Evolutionary conservation across 2,888 invertebrate genomes (phyloP), one percentile per base, ranked within the genome.

Genomic region (Acheta domesticus): DNA sequence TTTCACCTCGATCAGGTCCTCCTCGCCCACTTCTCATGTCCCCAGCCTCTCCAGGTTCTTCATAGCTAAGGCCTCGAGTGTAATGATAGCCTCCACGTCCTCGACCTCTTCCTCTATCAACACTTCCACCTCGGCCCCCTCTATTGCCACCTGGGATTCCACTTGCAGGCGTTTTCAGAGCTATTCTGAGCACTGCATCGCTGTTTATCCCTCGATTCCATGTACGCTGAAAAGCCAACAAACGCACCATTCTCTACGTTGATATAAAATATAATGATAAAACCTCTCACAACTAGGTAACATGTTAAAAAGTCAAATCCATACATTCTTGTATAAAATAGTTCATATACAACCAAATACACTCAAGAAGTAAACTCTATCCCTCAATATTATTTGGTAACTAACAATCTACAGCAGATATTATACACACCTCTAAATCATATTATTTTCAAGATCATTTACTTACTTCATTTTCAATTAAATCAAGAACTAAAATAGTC

Each of bases 131-230:
- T 79, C 84, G 87, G 84, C 85, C 86, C 84, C 87, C 88, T 83
- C 88, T 84, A 80, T 75, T 75, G 19, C 86, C 86, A 82, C 84
- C 77, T 83, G 83, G 77, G 83, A 83, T 81, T 84, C 84, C 78
- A 82, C 83, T 84, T n/a, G 75, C 75, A 14, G 75, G 14, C 19
- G 19, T 73, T 20, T 76, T 76, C 20, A 48, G 48, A 16, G 85
- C 84, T 82, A 86, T 85, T 80, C 88, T 86, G 77, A 88, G 84
- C 77, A 87, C 87, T 80, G 86, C 86, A 82, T 86, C 86, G 85
- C 89, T 90, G 84, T 89, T 90, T 83, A 90, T 88, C 81, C 89
- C 89, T 83, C 87, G 86, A 82, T 89, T 89, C 90, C 90, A 90
- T 84, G 88, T 87, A 80, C 90, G 88, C 91, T 91, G 85, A 74